Percentiles rank a stretch among this genome's conserved stretches.
Conservation (phyloP, 2,797 vertebrate genomes). For the Leptoclinus maculatus region DNA sequence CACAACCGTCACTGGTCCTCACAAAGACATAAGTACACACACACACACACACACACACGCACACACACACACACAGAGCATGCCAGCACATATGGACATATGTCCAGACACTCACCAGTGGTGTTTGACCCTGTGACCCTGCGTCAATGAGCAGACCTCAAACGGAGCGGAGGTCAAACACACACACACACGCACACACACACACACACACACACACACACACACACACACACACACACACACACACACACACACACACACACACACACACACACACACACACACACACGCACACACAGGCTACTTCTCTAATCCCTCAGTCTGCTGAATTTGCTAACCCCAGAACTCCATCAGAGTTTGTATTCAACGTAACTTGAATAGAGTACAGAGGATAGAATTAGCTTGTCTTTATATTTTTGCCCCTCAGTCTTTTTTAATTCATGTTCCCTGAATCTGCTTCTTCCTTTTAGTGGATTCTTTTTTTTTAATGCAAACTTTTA, state of each 20-base stretch:
- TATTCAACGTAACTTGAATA: neutral
- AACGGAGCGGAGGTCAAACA: neutral
- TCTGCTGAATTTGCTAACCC: conserved; percentile 46
- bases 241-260: conserved; percentile 13
- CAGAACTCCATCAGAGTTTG: neutral
- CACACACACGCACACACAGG: neutral
- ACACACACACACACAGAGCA: conserved; percentile 1
- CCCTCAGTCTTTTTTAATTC: no score
- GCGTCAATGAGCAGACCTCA: conserved; percentile 15
- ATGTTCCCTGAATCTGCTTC: neutral
- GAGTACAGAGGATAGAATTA: neutral
- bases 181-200: neutral
- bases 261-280: conserved; percentile 28
- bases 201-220: conserved; percentile 17
- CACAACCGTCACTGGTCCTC: neutral
- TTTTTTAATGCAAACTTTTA: neutral
- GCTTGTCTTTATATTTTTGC: neutral
- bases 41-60: neutral
- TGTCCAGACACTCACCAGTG: conserved; percentile 25
- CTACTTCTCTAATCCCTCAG: conserved; percentile 20
- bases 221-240: neutral
- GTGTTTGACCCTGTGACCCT: conserved; percentile 37
- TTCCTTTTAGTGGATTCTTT: neutral
- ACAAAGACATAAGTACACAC: neutral
- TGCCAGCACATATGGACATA: neutral